A percentile compares a stretch with the other conserved stretches of the same genome.
These are phyloP conservation scores for Apis cerana DNA, from an alignment of 1,140 invertebrate species.

Conservation along the genomic window DNA sequence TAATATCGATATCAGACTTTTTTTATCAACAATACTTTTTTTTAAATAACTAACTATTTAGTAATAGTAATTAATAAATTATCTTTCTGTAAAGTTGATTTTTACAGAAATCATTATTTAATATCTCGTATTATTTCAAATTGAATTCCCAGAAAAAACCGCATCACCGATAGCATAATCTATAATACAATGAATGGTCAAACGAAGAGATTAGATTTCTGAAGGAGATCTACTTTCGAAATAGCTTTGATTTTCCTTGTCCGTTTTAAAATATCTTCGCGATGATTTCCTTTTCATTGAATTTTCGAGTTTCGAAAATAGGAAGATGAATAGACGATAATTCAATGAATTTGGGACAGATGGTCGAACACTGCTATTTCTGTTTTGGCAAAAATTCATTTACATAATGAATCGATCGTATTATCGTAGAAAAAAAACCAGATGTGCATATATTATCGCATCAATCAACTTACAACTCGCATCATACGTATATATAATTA, in stretches of 20 bases:
- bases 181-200: neutral
- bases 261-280: no score
- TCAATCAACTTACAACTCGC: neutral
- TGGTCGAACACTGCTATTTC: no score
- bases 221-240: no score
- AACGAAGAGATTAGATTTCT: neutral
- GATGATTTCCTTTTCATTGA: no score
- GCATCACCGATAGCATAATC: neutral
- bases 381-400: neutral
- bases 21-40: neutral
- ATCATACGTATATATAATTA: neutral
- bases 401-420: neutral
- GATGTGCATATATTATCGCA: neutral
- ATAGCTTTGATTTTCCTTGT: no score
- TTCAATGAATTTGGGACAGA: no score
- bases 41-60: neutral
- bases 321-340: neutral
- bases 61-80: neutral
- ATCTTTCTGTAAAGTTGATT: no score
- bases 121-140: neutral
- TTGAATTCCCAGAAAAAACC: neutral
- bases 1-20: no score
- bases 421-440: neutral
- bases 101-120: no score
- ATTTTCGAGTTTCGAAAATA: neutral